Evolutionary conservation across 2,888 invertebrate species (phyloP), one percentile per base, ranked within the genome.

Genomic region (Xylophagus ater): DNA sequence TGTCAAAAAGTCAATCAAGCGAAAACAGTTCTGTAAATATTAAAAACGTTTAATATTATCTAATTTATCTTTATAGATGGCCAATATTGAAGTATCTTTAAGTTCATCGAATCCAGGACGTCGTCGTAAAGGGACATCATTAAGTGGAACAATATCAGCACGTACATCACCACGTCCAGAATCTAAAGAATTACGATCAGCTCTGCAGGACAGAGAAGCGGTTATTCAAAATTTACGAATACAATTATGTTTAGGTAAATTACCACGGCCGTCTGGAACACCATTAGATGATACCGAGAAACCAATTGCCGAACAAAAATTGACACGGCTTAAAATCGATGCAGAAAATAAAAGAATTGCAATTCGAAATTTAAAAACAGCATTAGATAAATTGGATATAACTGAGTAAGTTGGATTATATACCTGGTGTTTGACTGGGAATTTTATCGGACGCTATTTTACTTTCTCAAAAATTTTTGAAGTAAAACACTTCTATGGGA

Each of bases 301-400:
- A 31, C 62, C 68, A 6, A 71, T 70, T 13, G 66, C 74, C n/a
- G 74, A 74, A 45, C 73, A 70, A 53, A 69, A 78, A 44, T 61
- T 81, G 46, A 62, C 67, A 43, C 69, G 74, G 43, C 59, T 75
- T 5, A 69, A 72, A 44, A 69, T 69, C 2, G 88, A 88, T 55
- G 75, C 85, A 41, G 87, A 89, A 47, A 74, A 80, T 47, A 81
- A 87, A 54, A 71, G 78, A 50, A 70, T 77, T 47, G 78, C 82
- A 45, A 86, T 89, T 53, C 83, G 83, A 57, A 85, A 87, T 54
- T 69, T 88, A 21, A 79, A 85, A 57, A 71, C 81, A 47, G 77
- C 85, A 1, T 69, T 89, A 15, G 86, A 88, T 51, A 76, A 83
- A 51, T 73, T 88, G 9, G 87, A 88, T 56, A 85, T 87, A 31